Evolutionary conservation across 2,888 invertebrate species (phyloP), one percentile per base, ranked within the genome.

Genomic region (Epinotia demarniana): DNA sequence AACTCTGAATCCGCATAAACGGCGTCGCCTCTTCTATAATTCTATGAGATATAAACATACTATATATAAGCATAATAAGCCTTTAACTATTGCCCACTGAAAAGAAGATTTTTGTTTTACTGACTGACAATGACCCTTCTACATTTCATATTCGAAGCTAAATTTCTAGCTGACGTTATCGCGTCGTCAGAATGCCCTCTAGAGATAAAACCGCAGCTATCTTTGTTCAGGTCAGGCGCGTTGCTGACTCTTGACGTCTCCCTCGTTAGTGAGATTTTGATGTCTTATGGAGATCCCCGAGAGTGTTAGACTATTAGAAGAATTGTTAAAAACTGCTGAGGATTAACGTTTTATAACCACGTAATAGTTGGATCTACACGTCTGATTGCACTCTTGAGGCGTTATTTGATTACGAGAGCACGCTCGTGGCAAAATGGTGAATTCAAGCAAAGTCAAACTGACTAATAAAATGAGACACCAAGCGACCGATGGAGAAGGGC

Each of bases 231-330:
- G 80, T 79, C 84, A 86, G 86, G 85, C 85, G 85, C 81, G 81
- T 77, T 78, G 77, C 77, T 82, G 81, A 80, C 83, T 83, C 83
- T 83, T 84, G 80, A 80, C 83, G 84, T 84, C 83, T 83, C 82
- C 84, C 85, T 90, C 86, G 89, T 90, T 90, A 90, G 89, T 82
- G 79, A 46, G 79, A 84, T 85, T 86, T 84, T 82, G 83, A 84
- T 82, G 80, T 80, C 79, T 84, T 84, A 83, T 80, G 82, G 58
- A 58, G 39, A 57, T 58, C 19, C 62, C 68, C 60, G 6, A 55
- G 63, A 16, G 70, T 53, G 46, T 70, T 70, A 43, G 70, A 70
- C 53, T 75, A 58, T 64, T 64, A 70, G 64, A 70, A 70, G 68
- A 49, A 18, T 43, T 69, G 58, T 72, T 46, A 12, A n/a, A 69